These are phyloP conservation scores for Barbus barbus DNA, from an alignment of 2,113 vertebrate genomes.

Conservation along the genomic window DNA sequence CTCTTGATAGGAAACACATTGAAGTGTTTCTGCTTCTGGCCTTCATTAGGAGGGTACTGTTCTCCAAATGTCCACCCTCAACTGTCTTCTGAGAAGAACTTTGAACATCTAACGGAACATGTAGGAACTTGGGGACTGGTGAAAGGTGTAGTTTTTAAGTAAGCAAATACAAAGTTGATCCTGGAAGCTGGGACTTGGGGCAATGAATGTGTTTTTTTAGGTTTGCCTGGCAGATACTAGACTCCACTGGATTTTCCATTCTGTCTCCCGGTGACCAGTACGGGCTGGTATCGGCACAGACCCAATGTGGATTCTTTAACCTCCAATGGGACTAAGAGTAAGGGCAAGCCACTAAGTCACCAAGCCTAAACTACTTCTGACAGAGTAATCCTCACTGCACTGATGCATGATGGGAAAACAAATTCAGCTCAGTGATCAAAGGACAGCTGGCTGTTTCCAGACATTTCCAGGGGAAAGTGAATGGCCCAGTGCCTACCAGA, in stretches of 20 bases:
- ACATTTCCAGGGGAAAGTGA: constrained; percentile 47
- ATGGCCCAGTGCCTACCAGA: constrained; percentile 33
- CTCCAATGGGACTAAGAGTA: background rate
- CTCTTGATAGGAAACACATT: constrained; percentile 75
- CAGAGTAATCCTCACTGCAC: constrained; percentile 67
- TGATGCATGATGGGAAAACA: constrained; percentile 67
- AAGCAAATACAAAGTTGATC: background rate
- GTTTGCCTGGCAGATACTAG: background rate
- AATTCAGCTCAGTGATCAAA: constrained; percentile 65
- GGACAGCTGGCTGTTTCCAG: constrained; percentile 52
- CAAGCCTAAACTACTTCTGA: constrained; percentile 66
- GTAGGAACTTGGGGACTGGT: background rate
- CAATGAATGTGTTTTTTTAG: background rate
- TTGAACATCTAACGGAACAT: background rate
- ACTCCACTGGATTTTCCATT: background rate
- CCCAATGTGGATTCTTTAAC: constrained; percentile 4
- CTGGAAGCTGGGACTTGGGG: background rate
- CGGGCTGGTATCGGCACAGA: constrained; percentile 2
- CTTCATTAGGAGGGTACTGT: constrained; percentile 66
- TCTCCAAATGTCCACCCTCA: too few relatives aligned
- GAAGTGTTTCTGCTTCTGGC: constrained; percentile 53
- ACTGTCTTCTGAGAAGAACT: constrained; percentile 5
- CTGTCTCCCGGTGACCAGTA: background rate
- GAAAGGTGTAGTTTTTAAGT: background rate
- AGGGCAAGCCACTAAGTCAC: constrained; percentile 57